Evolutionary conservation across 2,113 vertebrate genomes (phyloP), one percentile per base, ranked within the genome.

Genomic region (Syrrhaptes paradoxus): DNA sequence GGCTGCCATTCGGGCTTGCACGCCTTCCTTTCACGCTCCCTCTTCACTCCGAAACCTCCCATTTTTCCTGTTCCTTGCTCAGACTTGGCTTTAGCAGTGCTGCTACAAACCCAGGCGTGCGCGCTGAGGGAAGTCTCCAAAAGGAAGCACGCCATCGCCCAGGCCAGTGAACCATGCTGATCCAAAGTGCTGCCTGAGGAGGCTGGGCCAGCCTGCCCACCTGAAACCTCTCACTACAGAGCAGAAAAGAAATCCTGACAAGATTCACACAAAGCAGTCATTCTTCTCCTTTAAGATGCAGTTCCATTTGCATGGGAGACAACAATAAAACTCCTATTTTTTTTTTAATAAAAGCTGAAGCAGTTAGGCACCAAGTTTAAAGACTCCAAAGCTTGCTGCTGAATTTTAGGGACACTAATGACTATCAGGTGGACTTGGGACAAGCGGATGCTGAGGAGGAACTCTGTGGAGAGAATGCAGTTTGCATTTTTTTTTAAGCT

Each of bases 81-180:
- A 65, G 25, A 31, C 14, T 25, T 22, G 4, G 34, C 10, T 41
- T 52, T 19, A 59, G 73, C 57, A 57, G 68, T 3, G 28, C 57
- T 82, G 3, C 57, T 13, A 21, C 54, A 9, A 45, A 75, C 1
- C 14, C 45, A 55, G 51, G 25, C 6, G 24, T 2, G 46, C 9
- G 15, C 25, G 2, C 0, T 11, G 51, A 78, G 29, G 28, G 21
- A 52, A 13, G 31, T 5, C 73, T 70, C 59, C 83, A 49, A 18
- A 58, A 55, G 15, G 20, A 67, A 28, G 19, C 3, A 6, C 57
- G 93, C 2, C 14, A 13, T 10, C 36, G 9, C 36, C 7, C 1
- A 1, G 7, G n/a, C 1, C 1, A 0, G 10, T 3, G 26, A 77
- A 48, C 45, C 32, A 1, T 0, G 5, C 36, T 17, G 22, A 45